Conservation (phyloP, 2,797 vertebrate genomes). For the Helarctos malayanus region DNA sequence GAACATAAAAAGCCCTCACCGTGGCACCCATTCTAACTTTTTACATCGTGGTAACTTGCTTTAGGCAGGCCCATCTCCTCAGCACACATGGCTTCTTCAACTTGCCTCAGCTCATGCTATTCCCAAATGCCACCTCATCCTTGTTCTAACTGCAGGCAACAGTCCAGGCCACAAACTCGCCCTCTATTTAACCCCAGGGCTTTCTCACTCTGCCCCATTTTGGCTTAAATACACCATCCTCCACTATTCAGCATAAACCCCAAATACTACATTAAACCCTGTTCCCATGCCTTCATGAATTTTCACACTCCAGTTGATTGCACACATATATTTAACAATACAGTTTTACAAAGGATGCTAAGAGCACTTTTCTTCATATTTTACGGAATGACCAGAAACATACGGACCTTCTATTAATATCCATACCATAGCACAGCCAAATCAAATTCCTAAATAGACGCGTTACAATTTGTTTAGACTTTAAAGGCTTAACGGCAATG, state of each 20-base stretch:
- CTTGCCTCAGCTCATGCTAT: not conserved
- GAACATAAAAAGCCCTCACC: not conserved
- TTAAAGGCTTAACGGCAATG: constrained; percentile 83
- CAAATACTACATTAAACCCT: not conserved
- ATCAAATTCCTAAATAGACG: constrained; percentile 80
- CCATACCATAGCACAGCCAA: constrained; percentile 71
- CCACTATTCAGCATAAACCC: not conserved
- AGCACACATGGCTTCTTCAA: not conserved
- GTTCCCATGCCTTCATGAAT: constrained; percentile 26
- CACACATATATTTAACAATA: constrained; percentile 85
- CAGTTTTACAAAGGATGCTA: constrained; percentile 80
- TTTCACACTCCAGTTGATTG: constrained; percentile 39
- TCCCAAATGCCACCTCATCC: not conserved
- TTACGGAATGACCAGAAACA: constrained; percentile 76
- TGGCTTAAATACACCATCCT: not conserved
- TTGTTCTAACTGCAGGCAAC: not conserved
- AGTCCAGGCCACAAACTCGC: not conserved
- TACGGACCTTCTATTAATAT: constrained; percentile 60
- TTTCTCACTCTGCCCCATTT: not conserved
- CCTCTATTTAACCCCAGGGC: not conserved
- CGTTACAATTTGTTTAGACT: constrained; percentile 76
- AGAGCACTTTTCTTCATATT: constrained; percentile 77
- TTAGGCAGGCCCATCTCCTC: not conserved
- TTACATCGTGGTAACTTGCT: not conserved
- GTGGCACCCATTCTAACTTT: not conserved